Evolutionary conservation across 2,113 vertebrate species (phyloP).

Genomic region (Protobothrops flavoviridis): DNA sequence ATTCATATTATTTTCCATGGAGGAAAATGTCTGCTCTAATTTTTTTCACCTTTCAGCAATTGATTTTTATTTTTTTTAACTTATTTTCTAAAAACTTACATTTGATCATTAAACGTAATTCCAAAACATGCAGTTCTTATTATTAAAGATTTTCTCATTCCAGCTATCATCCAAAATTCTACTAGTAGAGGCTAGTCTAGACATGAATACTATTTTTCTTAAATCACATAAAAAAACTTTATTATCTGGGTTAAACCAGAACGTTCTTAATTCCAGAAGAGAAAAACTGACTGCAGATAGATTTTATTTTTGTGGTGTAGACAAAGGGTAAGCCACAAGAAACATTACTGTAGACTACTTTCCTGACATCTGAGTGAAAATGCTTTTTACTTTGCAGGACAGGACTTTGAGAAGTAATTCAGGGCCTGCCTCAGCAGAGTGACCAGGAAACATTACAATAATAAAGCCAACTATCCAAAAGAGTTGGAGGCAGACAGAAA

Average conservation of each 20-base stretch:
- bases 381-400: background rate
- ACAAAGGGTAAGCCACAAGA: background rate
- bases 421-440: background rate
- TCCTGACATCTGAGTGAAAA: background rate
- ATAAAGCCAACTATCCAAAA: background rate
- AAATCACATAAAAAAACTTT: background rate
- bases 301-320: background rate
- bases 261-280: background rate
- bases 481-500: background rate
- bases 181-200: background rate
- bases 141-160: background rate
- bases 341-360: background rate
- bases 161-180: background rate
- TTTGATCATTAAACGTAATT: background rate
- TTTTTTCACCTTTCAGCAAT: background rate
- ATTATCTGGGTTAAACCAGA: background rate
- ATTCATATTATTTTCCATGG: background rate
- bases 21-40: background rate
- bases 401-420: background rate
- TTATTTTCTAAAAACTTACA: background rate
- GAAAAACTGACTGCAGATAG: background rate
- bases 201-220: background rate
- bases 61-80: background rate
- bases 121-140: background rate
- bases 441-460: background rate